Percentiles rank a stretch among this genome's conserved stretches.
These are phyloP conservation scores for Raja brachyura DNA, from an alignment of 2,113 vertebrate genomes.

Conservation along the genomic window DNA sequence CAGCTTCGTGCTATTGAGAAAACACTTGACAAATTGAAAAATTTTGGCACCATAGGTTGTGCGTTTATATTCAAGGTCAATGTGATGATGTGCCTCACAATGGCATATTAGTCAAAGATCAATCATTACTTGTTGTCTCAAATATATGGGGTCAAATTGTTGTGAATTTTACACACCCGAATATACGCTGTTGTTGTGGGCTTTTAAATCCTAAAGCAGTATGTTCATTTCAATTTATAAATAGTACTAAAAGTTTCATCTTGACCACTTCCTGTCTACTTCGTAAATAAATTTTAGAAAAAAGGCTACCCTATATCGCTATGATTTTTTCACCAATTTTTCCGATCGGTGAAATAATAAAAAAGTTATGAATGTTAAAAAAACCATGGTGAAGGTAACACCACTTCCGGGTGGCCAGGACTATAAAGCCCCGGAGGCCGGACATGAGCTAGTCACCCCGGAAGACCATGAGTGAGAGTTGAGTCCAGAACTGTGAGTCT, in stretches of 20 bases:
- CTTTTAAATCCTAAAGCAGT: not conserved
- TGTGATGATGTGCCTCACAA: not conserved
- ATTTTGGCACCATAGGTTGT: not conserved
- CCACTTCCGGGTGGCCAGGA: too few relatives aligned
- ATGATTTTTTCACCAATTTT: too few relatives aligned
- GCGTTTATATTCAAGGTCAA: not conserved
- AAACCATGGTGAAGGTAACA: too few relatives aligned
- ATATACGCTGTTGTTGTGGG: not conserved
- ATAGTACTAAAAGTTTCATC: not conserved
- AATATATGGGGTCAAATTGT: not conserved
- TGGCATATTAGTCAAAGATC: not conserved
- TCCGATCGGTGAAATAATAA: too few relatives aligned
- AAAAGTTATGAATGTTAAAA: too few relatives aligned
- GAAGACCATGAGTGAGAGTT: too few relatives aligned
- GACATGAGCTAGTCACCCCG: too few relatives aligned
- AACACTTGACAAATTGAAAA: not conserved
- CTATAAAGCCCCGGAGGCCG: too few relatives aligned
- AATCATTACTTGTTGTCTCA: not conserved
- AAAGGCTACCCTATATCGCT: not conserved
- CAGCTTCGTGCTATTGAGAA: not conserved
- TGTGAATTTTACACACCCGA: not conserved
- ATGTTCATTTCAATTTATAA: not conserved
- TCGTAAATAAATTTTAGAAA: too few relatives aligned
- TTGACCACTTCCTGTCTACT: too few relatives aligned
- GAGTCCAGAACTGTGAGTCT: too few relatives aligned